Base-by-base conservation (phyloP, 30 jellyfish, hydroid and myxozoan species). In the Aurelia aurita complex sp. Pacific region DNA sequence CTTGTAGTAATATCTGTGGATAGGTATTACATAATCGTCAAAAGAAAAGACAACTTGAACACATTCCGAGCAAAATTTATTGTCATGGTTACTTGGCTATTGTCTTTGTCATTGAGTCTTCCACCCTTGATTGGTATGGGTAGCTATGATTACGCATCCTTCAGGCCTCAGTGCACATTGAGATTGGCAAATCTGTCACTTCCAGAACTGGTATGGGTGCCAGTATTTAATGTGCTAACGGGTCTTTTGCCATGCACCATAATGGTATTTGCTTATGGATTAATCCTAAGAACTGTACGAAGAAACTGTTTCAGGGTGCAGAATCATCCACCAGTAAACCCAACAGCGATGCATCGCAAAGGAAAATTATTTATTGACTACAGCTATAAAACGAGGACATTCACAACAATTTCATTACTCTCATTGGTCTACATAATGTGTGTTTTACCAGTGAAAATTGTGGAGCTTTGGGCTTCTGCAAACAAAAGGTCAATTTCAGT, bases 301-400 rank as follows among this genome's bases (percentile, higher is more conserved):
- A 63, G 97, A 17, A 94, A 94, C 61, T 84, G 97, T 76, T 88
- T 88, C 64, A 91, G 99, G 77, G 97, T 94, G 35, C 97, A 89
- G 84, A 89, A 94, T 67, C 99, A 94, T 74, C 97, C 97, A n/a
- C 97, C 97, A 7, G 90, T 88, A 11, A 81, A 95, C 64, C 99
- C 97, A 71, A 94, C 97, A 35, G 97, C 99, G 10, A 88, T 86
- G 97, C 97, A 88, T 74, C 87, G 94, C 14, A 85, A 79, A 65
- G 97, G 97, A 18, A 88, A 89, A 64, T 34, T 80, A 72, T 88
- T 88, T 61, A 94, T 94, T 46, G 99, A 94, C 76, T 88, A 88
- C 88, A 83, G 97, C 78, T 89, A 88, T 91, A 94, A 94, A 76
- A 94, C 96, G 78, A 74, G 99, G 70, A 94, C 97, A 12, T 88